phyloP scores from a whole-genome alignment of 2,888 invertebrate species.

The Melanchra persicariae region DNA sequence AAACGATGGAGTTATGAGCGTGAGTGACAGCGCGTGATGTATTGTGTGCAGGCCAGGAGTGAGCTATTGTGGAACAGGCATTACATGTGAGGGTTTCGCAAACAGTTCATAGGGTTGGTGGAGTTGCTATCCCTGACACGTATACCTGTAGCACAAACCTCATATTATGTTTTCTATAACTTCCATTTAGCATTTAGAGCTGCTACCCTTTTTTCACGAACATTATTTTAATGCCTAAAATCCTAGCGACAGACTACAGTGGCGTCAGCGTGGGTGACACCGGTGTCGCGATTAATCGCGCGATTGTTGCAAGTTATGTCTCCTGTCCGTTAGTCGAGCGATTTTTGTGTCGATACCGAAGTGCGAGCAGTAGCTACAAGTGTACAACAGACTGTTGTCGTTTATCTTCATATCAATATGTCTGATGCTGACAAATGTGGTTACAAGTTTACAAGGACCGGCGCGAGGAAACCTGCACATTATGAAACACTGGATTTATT shows the following conservation, averaged over 20 bases:
- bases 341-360: conserved; percentile 49
- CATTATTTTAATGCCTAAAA: too few species aligned
- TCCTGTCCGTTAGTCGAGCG: conserved; percentile 31
- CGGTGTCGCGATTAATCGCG: conserved; percentile 9
- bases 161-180: neutral
- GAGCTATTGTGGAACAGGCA: neutral
- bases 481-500: conserved; percentile 1
- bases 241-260: neutral
- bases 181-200: neutral
- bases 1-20: conserved; percentile 19
- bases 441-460: neutral
- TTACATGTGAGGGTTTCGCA: neutral
- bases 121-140: too few species aligned
- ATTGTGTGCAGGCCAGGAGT: neutral
- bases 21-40: neutral
- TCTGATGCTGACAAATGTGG: conserved; percentile 37
- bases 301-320: conserved; percentile 56
- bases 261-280: conserved; percentile 43
- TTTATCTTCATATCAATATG: conserved; percentile 56
- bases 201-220: too few species aligned
- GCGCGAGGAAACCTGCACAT: neutral
- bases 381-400: conserved; percentile 10
- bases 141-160: neutral
- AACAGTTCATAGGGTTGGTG: too few species aligned
- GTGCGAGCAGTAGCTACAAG: conserved; percentile 13